phyloP scores from a whole-genome alignment of 2,888 invertebrate species.

The Patella depressa region DNA sequence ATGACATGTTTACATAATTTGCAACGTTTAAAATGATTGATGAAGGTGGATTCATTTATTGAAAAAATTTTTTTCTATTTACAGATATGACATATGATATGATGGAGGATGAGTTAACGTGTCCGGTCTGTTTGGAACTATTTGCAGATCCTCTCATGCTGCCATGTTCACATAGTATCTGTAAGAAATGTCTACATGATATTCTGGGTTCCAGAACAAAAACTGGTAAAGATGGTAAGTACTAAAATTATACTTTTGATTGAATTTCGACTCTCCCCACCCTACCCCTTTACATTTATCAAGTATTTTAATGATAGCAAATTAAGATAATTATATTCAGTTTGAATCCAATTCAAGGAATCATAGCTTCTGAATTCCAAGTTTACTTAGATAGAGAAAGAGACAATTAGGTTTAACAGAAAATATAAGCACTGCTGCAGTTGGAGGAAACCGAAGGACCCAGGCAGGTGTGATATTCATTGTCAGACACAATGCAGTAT shows the following conservation, averaged over 20 bases:
- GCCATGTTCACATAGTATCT: constrained; percentile 67
- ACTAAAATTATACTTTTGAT: background rate
- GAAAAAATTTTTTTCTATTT: no score
- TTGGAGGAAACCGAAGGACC: no score
- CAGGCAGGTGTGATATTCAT: no score
- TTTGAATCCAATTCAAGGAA: no score
- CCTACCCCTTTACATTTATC: background rate
- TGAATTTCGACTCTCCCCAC: background rate
- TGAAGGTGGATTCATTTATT: no score
- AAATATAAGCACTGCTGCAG: no score
- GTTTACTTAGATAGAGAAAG: background rate
- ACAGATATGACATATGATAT: constrained; percentile 38
- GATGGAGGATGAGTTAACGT: constrained; percentile 69
- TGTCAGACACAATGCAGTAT: no score
- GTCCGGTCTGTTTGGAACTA: constrained; percentile 68
- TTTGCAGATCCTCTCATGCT: constrained; percentile 66
- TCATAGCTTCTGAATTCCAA: no score
- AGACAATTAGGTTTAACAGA: background rate
- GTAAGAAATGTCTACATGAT: constrained; percentile 66
- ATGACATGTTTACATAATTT: no score
- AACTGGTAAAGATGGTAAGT: constrained; percentile 50
- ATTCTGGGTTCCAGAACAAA: constrained; percentile 53
- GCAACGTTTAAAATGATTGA: no score
- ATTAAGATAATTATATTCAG: background rate
- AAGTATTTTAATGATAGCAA: background rate